These are phyloP conservation scores for Burhinus oedicnemus DNA, from an alignment of 2,113 vertebrate species.

Conservation along the genomic window DNA sequence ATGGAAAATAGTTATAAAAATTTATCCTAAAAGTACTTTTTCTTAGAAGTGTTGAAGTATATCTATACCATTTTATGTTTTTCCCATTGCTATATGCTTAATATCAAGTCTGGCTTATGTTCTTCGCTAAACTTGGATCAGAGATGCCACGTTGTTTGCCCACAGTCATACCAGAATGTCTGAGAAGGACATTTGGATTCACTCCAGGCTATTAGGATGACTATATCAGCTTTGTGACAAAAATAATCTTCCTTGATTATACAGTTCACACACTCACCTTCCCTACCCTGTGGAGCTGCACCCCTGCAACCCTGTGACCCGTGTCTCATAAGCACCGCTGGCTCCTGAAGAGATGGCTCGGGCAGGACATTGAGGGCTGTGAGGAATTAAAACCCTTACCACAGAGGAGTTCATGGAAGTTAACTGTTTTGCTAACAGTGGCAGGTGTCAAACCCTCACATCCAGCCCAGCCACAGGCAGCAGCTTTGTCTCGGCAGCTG, in stretches of 20 bases:
- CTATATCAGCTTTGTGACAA: neutral
- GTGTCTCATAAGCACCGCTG: neutral
- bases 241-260: neutral
- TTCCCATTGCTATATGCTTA: neutral
- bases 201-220: neutral
- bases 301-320: neutral
- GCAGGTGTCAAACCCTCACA: neutral
- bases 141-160: neutral
- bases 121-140: neutral
- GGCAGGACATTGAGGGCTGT: neutral
- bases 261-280: neutral
- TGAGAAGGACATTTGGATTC: neutral
- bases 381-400: neutral
- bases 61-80: neutral
- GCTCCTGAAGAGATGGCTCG: neutral
- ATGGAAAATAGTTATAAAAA: neutral
- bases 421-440: neutral
- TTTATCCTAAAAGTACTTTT: neutral
- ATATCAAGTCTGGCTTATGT: neutral
- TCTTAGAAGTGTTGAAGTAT: neutral
- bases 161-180: neutral
- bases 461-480: neutral
- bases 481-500: neutral
- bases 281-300: neutral
- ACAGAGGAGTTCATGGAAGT: neutral